Conservation (phyloP, 2,113 vertebrate genomes). For the Psittacara wagleri region DNA sequence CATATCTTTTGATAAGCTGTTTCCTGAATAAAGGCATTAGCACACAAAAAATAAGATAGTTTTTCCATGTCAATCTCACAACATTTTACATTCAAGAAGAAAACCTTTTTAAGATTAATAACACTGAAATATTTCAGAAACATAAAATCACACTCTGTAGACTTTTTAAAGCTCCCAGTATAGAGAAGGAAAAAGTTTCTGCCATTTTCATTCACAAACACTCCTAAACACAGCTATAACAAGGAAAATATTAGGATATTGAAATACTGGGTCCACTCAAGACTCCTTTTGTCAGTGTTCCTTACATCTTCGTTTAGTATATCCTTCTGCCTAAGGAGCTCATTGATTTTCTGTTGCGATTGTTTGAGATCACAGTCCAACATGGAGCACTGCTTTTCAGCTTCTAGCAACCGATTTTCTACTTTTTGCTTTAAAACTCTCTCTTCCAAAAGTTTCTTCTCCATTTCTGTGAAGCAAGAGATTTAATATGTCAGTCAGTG, state of each 20-base stretch:
- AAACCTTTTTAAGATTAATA: neutral
- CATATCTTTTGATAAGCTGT: neutral
- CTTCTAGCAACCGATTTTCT: constrained; percentile 91
- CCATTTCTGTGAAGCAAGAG: constrained; percentile 82
- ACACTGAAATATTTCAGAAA: neutral
- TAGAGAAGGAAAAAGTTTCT: neutral
- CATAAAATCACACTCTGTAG: neutral
- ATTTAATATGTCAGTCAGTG: neutral
- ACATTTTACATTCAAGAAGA: neutral
- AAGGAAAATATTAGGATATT: neutral
- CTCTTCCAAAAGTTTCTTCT: constrained; percentile 94
- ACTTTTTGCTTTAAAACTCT: constrained; percentile 88
- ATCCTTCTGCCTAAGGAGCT: constrained; percentile 91
- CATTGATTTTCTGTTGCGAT: constrained; percentile 91
- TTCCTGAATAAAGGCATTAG: neutral
- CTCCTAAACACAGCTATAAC: neutral
- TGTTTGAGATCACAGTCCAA: constrained; percentile 97
- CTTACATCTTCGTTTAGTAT: constrained; percentile 89
- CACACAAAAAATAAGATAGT: neutral
- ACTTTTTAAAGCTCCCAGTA: neutral
- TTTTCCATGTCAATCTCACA: neutral
- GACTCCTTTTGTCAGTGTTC: neutral
- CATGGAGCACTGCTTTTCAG: constrained; percentile 94
- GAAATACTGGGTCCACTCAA: neutral
- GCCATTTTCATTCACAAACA: neutral